Evolutionary conservation across 2,888 invertebrate genomes (phyloP).

Genomic region (Alloscopus bannaensis): DNA sequence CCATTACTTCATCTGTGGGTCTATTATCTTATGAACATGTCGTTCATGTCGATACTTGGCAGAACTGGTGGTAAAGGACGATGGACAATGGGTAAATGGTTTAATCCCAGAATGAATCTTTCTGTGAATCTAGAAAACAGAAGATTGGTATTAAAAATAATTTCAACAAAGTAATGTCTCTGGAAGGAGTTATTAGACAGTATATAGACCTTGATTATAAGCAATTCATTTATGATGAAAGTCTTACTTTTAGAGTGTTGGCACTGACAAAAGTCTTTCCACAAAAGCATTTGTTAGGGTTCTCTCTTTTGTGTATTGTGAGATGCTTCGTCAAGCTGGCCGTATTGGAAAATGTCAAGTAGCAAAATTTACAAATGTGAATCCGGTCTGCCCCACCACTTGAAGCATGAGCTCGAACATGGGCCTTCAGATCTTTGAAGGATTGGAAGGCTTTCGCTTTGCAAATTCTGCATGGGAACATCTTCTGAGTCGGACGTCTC

Average conservation of each 20-base stretch:
- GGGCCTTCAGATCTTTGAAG: constrained; percentile 50
- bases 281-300: constrained; percentile 57
- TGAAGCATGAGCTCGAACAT: constrained; percentile 54
- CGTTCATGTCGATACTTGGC: constrained; percentile 51
- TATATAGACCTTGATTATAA: no score
- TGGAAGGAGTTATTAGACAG: no score
- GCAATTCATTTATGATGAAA: no score
- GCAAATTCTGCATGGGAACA: constrained; percentile 55
- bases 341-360: constrained; percentile 44
- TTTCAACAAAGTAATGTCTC: no score
- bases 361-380: constrained; percentile 65
- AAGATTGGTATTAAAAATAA: no score
- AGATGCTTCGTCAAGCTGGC: constrained; percentile 60
- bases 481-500: not conserved
- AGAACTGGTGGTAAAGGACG: constrained; percentile 48
- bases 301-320: constrained; percentile 50
- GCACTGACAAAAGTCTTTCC: constrained; percentile 46
- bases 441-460: constrained; percentile 35
- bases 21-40: constrained; percentile 44
- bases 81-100: constrained; percentile 42
- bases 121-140: no score
- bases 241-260: constrained; percentile 54
- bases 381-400: constrained; percentile 37
- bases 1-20: constrained; percentile 6
- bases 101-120: constrained; percentile 61